Percentiles rank a stretch among this genome's conserved stretches.
These are phyloP conservation scores for Spinus pinus DNA, from an alignment of 2,797 vertebrate species.

Conservation along the genomic window DNA sequence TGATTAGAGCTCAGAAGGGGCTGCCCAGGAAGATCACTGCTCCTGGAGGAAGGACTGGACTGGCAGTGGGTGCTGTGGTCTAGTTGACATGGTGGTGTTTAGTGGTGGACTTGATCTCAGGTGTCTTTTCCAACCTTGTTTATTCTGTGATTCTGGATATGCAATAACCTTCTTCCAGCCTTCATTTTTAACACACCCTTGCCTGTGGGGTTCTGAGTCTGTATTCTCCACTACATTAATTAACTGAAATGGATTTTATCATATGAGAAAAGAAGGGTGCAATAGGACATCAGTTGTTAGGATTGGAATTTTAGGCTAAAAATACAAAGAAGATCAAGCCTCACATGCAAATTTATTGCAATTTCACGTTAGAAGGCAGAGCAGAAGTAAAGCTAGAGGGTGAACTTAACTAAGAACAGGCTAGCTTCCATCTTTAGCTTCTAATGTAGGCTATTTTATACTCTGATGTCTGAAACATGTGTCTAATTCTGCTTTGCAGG, in stretches of 20 bases:
- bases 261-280: background rate
- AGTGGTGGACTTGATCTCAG: too few species aligned
- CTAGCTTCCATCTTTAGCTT: conserved; percentile 5
- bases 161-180: background rate
- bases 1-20: background rate
- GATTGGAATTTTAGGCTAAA: background rate
- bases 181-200: background rate
- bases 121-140: background rate
- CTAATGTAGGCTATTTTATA: background rate
- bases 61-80: background rate
- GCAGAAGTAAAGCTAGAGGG: background rate
- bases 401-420: background rate
- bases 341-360: background rate
- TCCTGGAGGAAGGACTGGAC: background rate
- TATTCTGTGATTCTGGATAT: background rate
- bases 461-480: background rate
- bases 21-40: too few species aligned
- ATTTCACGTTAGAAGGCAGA: background rate
- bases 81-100: background rate
- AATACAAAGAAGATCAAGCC: background rate
- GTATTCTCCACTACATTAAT: background rate
- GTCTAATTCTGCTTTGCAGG: background rate
- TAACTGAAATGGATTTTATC: conserved; percentile 12
- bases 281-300: background rate
- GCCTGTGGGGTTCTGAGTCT: too few species aligned